These are phyloP conservation scores for Helostoma temminkii DNA, from an alignment of 2,797 vertebrate species.

Conservation along the genomic window DNA sequence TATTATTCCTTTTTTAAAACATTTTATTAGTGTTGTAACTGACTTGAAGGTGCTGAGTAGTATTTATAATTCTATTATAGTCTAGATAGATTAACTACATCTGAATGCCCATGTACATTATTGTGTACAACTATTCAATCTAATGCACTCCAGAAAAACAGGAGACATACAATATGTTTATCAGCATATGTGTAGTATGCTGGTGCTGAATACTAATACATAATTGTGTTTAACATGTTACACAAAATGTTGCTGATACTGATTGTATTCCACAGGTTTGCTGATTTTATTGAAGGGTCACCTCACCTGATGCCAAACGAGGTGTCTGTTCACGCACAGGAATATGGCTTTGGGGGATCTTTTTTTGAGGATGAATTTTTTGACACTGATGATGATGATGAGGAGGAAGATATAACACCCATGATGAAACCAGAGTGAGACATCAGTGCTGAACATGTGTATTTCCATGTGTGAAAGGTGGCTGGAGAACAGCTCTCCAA, in stretches of 20 bases:
- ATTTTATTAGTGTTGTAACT: too few relatives aligned
- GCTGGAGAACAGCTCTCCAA: background rate
- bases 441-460: background rate
- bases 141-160: too few relatives aligned
- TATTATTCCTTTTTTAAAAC: too few relatives aligned
- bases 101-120: background rate
- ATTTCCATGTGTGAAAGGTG: slow-evolving; percentile 38
- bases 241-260: background rate
- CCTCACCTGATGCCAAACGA: slow-evolving; percentile 90
- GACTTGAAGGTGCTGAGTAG: too few relatives aligned
- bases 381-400: slow-evolving; percentile 87
- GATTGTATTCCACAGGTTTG: slow-evolving; percentile 86
- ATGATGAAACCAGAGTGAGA: slow-evolving; percentile 42
- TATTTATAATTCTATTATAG: too few relatives aligned
- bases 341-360: slow-evolving; percentile 89
- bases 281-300: slow-evolving; percentile 93
- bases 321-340: slow-evolving; percentile 89
- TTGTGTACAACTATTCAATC: too few relatives aligned
- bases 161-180: too few relatives aligned
- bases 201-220: too few relatives aligned
- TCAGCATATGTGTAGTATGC: too few relatives aligned
- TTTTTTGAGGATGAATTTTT: slow-evolving; percentile 88
- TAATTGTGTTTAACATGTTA: background rate
- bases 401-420: slow-evolving; percentile 63
- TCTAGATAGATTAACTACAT: too few relatives aligned